These are phyloP conservation scores for Cacoxenus indagator DNA, from an alignment of 2,888 invertebrate species.

Conservation along the genomic window DNA sequence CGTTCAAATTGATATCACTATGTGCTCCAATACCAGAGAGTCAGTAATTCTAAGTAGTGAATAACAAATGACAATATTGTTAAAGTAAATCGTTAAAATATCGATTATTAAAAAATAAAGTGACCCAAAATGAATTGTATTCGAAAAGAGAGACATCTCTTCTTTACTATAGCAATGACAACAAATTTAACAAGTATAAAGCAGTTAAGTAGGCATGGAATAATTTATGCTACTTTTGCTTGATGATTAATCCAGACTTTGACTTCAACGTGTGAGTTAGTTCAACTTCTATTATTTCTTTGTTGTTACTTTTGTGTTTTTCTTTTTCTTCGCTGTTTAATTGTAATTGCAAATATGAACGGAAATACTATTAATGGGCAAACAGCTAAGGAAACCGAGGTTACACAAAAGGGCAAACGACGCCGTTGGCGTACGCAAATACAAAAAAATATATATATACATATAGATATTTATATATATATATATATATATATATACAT, in stretches of 20 bases:
- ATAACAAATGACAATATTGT: too few relatives aligned
- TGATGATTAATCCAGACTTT: slow-evolving; percentile 63
- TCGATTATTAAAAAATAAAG: too few relatives aligned
- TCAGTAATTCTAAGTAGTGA: too few relatives aligned
- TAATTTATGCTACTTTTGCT: slow-evolving; percentile 57
- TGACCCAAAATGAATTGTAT: neutral
- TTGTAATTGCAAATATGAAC: slow-evolving; percentile 59
- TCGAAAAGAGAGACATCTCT: neutral
- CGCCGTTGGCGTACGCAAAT: slow-evolving; percentile 3
- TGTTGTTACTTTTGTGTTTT: neutral
- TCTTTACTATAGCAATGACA: neutral
- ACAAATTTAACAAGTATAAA: neutral
- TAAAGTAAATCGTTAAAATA: too few relatives aligned
- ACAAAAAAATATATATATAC: slow-evolving; percentile 17
- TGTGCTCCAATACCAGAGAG: too few relatives aligned
- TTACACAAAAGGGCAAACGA: slow-evolving; percentile 48
- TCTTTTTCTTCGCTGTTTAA: slow-evolving; percentile 26
- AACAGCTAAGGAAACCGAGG: slow-evolving; percentile 44
- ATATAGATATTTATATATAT: slow-evolving; percentile 13
- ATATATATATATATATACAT: slow-evolving; percentile 16
- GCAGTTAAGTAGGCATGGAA: slow-evolving; percentile 39
- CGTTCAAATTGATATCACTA: too few relatives aligned
- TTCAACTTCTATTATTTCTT: neutral
- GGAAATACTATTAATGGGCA: slow-evolving; percentile 40
- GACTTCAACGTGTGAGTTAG: too few relatives aligned